Evolutionary conservation across 2,888 invertebrate genomes (phyloP).

Genomic region (Drosophila hamatofila): DNA sequence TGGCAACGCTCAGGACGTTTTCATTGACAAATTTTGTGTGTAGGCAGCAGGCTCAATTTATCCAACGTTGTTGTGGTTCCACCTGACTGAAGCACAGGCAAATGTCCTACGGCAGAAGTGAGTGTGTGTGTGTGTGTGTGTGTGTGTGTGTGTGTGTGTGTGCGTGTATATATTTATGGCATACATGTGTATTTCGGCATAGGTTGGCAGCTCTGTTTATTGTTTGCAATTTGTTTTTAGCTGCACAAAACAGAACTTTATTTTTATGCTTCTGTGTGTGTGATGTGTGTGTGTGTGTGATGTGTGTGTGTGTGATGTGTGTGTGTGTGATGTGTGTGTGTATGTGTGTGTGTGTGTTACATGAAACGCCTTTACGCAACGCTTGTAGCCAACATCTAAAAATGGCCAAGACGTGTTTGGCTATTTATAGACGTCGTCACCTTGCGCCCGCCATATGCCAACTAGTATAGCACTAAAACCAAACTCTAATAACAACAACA

Average conservation of each 20-base stretch:
- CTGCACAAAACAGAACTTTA: conserved; percentile 72
- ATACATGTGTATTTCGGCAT: conserved; percentile 41
- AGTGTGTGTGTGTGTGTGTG: conserved; percentile 8
- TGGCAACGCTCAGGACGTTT: conserved; percentile 15
- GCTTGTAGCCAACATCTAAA: conserved; percentile 49
- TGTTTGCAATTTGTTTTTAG: conserved; percentile 79
- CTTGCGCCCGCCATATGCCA: conserved; percentile 54
- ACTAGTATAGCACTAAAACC: conserved; percentile 39
- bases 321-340: background rate
- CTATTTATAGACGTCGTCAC: conserved; percentile 60
- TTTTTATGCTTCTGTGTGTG: conserved; percentile 54
- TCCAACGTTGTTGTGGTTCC: conserved; percentile 8
- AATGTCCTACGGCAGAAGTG: conserved; percentile 21
- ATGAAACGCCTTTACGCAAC: conserved; percentile 14
- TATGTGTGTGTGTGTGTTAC: conserved; percentile 1
- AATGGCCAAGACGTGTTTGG: conserved; percentile 68
- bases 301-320: conserved; percentile 1
- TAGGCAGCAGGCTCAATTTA: conserved; percentile 21
- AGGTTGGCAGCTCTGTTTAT: conserved; percentile 62
- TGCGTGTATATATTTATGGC: conserved; percentile 31
- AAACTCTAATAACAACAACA: conserved; percentile 26
- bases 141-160: background rate
- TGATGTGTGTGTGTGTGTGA: background rate
- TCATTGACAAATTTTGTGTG: conserved; percentile 51
- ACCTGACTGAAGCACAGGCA: conserved; percentile 41